Conservation (phyloP, 1,140 invertebrate genomes). For the Neotoxoptera formosana region DNA sequence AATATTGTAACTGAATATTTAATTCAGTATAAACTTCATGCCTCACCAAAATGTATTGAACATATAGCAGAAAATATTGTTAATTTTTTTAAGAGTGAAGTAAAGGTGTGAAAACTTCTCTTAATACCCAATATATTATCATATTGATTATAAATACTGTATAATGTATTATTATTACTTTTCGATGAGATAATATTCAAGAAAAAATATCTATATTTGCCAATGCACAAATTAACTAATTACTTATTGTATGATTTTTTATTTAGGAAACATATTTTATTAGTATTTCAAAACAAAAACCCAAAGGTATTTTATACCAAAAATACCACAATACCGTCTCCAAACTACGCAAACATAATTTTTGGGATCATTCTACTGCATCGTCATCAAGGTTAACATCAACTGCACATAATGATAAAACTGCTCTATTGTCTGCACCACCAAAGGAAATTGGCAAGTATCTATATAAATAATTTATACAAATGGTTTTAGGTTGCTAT, state of each 20-base stretch:
- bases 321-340: neutral
- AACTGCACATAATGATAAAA: too few species aligned
- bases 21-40: neutral
- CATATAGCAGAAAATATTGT: neutral
- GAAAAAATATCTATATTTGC: neutral
- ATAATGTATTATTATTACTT: neutral
- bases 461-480: too few species aligned
- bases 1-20: conserved; percentile 15
- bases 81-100: neutral
- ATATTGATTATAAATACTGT: neutral
- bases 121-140: neutral
- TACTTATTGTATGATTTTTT: neutral
- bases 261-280: neutral
- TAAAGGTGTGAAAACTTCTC: neutral
- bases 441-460: too few species aligned
- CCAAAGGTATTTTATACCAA: conserved; percentile 1
- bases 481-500: too few species aligned
- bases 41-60: neutral
- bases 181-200: neutral
- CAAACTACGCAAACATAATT: neutral
- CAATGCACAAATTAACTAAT: conserved; percentile 2
- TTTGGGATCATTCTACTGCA: neutral
- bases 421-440: too few species aligned
- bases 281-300: neutral
- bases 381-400: neutral